Evolutionary conservation across 2,113 vertebrate genomes (phyloP).

Genomic region (Takifugu bimaculatus): DNA sequence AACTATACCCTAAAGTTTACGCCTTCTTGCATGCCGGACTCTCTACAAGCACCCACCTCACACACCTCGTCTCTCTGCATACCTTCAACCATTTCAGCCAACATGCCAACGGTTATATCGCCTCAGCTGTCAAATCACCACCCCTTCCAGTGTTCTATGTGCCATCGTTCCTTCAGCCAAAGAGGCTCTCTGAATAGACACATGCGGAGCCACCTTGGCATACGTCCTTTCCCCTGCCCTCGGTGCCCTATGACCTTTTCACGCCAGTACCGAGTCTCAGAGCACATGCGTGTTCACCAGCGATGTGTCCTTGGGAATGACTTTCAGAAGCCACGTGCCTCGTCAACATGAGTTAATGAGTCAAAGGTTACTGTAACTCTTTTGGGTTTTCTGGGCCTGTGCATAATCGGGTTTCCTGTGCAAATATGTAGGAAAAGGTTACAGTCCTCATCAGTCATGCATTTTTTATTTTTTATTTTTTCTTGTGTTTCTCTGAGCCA

Average conservation of each 20-base stretch:
- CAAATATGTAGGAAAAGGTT: background rate
- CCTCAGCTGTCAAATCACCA: conserved; percentile 29
- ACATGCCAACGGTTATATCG: conserved; percentile 25
- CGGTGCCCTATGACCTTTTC: conserved; percentile 75
- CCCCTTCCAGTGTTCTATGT: conserved; percentile 67
- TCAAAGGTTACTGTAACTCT: background rate
- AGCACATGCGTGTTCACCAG: conserved; percentile 76
- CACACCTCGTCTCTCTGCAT: conserved; percentile 26
- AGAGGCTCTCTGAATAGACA: conserved; percentile 74
- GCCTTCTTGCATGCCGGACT: conserved; percentile 4
- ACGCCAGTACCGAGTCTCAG: conserved; percentile 74
- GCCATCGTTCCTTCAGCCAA: conserved; percentile 71
- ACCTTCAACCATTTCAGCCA: conserved; percentile 21
- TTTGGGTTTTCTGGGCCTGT: too few species aligned
- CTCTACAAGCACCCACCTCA: conserved; percentile 7
- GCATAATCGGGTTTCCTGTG: background rate
- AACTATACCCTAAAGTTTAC: conserved; percentile 9
- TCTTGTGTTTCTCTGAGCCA: too few species aligned
- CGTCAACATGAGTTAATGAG: conserved; percentile 19
- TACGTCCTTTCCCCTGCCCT: conserved; percentile 73
- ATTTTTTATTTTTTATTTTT: too few species aligned
- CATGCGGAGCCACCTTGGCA: conserved; percentile 70
- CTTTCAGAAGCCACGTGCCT: conserved; percentile 24
- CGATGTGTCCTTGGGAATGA: conserved; percentile 35
- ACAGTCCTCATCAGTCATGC: too few species aligned